Evolutionary conservation across 2,113 vertebrate species (phyloP).

Genomic region (Phasianus colchicus): DNA sequence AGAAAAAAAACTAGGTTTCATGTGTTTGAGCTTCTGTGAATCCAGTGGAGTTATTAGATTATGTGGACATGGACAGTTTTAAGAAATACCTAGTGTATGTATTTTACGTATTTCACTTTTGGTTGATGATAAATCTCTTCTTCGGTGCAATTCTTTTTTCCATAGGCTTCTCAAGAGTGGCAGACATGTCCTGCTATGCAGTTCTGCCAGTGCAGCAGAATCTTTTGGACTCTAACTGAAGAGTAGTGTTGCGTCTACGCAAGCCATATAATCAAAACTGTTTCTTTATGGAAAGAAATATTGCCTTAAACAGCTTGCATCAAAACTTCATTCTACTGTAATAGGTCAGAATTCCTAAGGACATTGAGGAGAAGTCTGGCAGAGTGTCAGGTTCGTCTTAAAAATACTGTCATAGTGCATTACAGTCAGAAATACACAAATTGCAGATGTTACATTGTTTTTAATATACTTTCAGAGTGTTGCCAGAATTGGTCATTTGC

Average conservation of each 20-base stretch:
- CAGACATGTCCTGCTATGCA: neutral
- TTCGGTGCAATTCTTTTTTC: neutral
- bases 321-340: neutral
- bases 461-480: neutral
- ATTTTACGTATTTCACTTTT: neutral
- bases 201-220: neutral
- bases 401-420: conserved; percentile 20
- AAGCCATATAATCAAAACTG: neutral
- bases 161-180: neutral
- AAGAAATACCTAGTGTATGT: neutral
- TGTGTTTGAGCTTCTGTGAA: neutral
- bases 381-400: neutral
- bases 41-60: neutral
- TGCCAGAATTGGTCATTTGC: conserved; percentile 27
- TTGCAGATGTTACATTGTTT: neutral
- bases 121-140: neutral
- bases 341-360: conserved; percentile 36
- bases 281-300: neutral
- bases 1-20: neutral
- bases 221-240: neutral
- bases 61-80: neutral
- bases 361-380: neutral
- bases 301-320: neutral
- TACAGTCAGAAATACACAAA: conserved; percentile 48
- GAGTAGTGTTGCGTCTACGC: neutral